Conservation (phyloP, 2,888 invertebrate genomes). For the Malthinus flaveolus region DNA sequence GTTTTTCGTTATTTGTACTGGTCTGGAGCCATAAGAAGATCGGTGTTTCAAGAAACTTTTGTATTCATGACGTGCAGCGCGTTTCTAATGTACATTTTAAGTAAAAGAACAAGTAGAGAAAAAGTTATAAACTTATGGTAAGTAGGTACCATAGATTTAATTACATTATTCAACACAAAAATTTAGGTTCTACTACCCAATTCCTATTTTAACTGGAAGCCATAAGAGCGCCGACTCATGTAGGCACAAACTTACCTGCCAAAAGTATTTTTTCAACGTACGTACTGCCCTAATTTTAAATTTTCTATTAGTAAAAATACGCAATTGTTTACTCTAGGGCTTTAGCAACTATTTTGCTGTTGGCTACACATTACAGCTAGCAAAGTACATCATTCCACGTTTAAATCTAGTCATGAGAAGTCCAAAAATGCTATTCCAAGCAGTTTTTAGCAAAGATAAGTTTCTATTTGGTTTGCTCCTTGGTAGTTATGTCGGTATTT, state of each 20-base stretch:
- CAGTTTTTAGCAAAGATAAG: slow-evolving; percentile 37
- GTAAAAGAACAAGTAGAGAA: background rate
- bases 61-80: slow-evolving; percentile 5
- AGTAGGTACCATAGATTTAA: background rate
- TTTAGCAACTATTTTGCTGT: slow-evolving; percentile 38
- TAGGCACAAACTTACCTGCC: background rate
- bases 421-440: slow-evolving; percentile 29
- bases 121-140: background rate
- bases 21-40: background rate
- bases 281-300: background rate
- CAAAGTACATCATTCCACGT: slow-evolving; percentile 36
- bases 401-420: slow-evolving; percentile 28
- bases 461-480: slow-evolving; percentile 43
- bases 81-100: background rate
- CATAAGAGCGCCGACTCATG: background rate
- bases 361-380: slow-evolving; percentile 39
- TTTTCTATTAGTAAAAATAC: background rate
- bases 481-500: slow-evolving; percentile 43
- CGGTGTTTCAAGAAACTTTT: background rate
- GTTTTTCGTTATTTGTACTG: background rate
- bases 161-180: background rate
- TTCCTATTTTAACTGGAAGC: background rate
- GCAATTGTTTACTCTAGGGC: slow-evolving; percentile 36
- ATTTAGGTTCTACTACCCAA: slow-evolving; percentile 10
- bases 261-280: slow-evolving; percentile 1